These are phyloP conservation scores for Therioaphis trifolii DNA, from an alignment of 2,888 invertebrate genomes.

Conservation along the genomic window DNA sequence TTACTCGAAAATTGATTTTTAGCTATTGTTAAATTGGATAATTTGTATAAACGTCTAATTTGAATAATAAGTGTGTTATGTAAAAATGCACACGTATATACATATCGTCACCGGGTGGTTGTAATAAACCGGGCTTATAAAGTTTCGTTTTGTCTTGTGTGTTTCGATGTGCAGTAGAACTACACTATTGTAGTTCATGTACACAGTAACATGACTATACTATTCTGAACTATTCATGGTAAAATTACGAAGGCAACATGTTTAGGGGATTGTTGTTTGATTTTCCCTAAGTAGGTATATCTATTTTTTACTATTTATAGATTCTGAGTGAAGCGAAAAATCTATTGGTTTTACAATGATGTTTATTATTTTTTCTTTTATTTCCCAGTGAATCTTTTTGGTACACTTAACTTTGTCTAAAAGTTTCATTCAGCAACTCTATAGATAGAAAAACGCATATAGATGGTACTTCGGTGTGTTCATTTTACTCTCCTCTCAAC, in stretches of 20 bases:
- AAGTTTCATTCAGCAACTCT: too few species aligned
- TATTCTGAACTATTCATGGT: too few species aligned
- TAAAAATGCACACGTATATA: neutral
- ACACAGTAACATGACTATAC: too few species aligned
- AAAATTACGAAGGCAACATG: neutral
- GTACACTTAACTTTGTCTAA: too few species aligned
- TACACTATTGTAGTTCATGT: neutral
- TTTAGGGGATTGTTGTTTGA: neutral
- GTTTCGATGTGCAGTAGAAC: neutral
- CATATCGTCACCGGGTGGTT: neutral
- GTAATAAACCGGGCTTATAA: neutral
- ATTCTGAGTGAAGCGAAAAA: too few species aligned
- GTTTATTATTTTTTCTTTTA: too few species aligned
- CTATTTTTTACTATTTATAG: too few species aligned
- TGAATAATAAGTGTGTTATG: neutral
- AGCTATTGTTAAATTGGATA: neutral
- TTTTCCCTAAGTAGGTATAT: neutral
- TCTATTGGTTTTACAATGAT: too few species aligned
- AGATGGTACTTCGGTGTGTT: too few species aligned
- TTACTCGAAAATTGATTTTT: neutral
- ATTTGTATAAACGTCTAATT: neutral
- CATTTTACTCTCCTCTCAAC: too few species aligned
- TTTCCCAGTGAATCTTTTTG: too few species aligned
- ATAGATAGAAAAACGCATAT: too few species aligned
- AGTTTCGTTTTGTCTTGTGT: neutral